Evolutionary conservation across 2,888 invertebrate genomes (phyloP), one percentile per base, ranked within the genome.

Genomic region (Coenonympha arcania): DNA sequence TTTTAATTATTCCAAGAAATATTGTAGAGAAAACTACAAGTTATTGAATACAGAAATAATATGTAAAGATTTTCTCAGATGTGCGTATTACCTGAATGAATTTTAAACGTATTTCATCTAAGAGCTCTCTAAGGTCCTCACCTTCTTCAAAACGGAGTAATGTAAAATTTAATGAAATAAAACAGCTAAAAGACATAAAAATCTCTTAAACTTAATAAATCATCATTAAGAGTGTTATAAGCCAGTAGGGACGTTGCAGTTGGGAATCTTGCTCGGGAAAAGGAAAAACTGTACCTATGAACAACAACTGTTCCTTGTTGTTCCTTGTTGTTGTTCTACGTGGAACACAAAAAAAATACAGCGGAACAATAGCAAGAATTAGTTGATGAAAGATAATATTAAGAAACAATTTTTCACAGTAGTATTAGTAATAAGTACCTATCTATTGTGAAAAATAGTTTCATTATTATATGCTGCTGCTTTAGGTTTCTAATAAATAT

Each of bases 291-390:
- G 18, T 69, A 73, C n/a, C n/a, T n/a, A n/a, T n/a, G n/a, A n/a
- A n/a, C n/a, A n/a, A n/a, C n/a, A n/a, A n/a, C n/a, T n/a, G n/a
- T n/a, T n/a, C n/a, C n/a, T n/a, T n/a, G n/a, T n/a, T n/a, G n/a
- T n/a, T n/a, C n/a, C n/a, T n/a, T n/a, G n/a, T n/a, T n/a, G n/a
- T n/a, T n/a, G n/a, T n/a, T n/a, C n/a, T n/a, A n/a, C 8, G 58
- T 75, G 9, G 87, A 88, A 62, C 63, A 88, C 28, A 78, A 85
- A 58, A 82, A n/a, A 76, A 59, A 77, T 81, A 37, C 83, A 79
- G 63, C 70, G 87, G 59, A 79, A 77, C 5, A 87, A 81, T 52
- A 73, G 71, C 84, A 88, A 68, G 88, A 89, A 66, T 66, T 89
- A 55, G 77, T 85, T 54, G 87, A 88, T 56, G 89, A 89, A 69